Conservation (phyloP, 1,140 invertebrate genomes). For the fruit fly (Drosophila melanogaster) region Release_6_plus_ISO1_MT NC_004354.4:15135001-15135500, state of each 20-base stretch:
- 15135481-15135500: too few relatives aligned
- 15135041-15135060: constrained; percentile 66
- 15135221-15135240: constrained; percentile 87
- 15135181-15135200: constrained; percentile 86
- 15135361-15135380: constrained; percentile 88
- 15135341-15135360: constrained; percentile 89
- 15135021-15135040: constrained; percentile 69
- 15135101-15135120: constrained; percentile 80
- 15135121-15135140: constrained; percentile 87
- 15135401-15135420: constrained; percentile 86
- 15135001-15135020: constrained; percentile 77
- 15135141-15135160: constrained; percentile 87
- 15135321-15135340: constrained; percentile 88
- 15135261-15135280: constrained; percentile 88
- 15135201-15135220: constrained; percentile 88
- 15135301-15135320: constrained; percentile 87
- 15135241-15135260: constrained; percentile 88
- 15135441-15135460: constrained; percentile 87
- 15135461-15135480: constrained; percentile 60
- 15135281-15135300: constrained; percentile 87
- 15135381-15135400: constrained; percentile 87
- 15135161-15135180: constrained; percentile 85
- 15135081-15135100: not conserved
- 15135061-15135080: too few relatives aligned
- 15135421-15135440: constrained; percentile 86